Conservation (phyloP, 2,888 invertebrate genomes). For the Trissoscelio sp. region DNA sequence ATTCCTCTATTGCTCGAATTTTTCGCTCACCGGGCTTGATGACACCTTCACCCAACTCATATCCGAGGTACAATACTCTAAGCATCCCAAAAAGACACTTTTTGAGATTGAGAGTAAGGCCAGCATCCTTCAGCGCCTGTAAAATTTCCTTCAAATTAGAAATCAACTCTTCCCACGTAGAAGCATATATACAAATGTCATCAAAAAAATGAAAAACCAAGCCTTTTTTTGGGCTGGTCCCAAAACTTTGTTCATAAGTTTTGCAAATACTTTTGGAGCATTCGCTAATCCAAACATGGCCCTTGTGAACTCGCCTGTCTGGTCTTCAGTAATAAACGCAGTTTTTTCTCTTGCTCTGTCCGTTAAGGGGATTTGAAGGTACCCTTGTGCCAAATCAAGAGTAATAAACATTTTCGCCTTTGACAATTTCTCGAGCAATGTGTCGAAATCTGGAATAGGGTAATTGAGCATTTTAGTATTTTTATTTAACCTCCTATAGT, state of each 20-base stretch:
- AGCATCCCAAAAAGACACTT: too few relatives aligned
- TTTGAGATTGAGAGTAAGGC: too few relatives aligned
- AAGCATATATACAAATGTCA: neutral
- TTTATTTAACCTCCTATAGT: constrained; percentile 12
- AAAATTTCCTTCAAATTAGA: too few relatives aligned
- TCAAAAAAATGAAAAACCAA: neutral
- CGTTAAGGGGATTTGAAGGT: neutral
- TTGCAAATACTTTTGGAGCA: neutral
- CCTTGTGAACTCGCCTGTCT: neutral
- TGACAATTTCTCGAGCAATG: neutral
- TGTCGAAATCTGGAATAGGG: constrained; percentile 2
- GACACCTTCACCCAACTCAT: too few relatives aligned
- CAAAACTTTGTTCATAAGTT: neutral
- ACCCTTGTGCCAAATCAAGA: neutral
- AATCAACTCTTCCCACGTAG: too few relatives aligned
- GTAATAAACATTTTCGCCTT: neutral
- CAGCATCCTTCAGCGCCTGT: too few relatives aligned
- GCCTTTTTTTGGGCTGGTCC: neutral
- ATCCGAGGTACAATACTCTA: too few relatives aligned
- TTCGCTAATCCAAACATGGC: neutral
- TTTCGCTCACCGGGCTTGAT: too few relatives aligned
- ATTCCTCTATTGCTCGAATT: too few relatives aligned
- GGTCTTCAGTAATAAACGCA: neutral
- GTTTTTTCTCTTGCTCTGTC: neutral
- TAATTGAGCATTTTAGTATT: neutral